These are phyloP conservation scores for Stenichneumon culpator DNA, from an alignment of 2,888 invertebrate genomes.

Conservation along the genomic window DNA sequence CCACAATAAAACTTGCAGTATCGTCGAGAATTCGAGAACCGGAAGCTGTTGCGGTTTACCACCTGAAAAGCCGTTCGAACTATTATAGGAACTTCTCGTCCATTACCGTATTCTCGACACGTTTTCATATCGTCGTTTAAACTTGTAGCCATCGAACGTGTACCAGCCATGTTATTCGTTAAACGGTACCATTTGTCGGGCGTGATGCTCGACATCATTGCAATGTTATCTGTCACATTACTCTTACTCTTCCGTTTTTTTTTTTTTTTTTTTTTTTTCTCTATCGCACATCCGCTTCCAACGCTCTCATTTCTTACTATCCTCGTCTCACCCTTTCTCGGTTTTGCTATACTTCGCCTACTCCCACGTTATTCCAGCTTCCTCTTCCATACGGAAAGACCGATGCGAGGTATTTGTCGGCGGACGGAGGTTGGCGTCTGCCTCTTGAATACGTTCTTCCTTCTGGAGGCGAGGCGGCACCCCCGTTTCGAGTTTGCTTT, in stretches of 20 bases:
- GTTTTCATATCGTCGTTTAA: slow-evolving; percentile 70
- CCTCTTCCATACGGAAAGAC: slow-evolving; percentile 69
- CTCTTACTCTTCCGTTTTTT: slow-evolving; percentile 37
- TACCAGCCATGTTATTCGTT: slow-evolving; percentile 68
- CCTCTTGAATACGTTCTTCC: slow-evolving; percentile 72
- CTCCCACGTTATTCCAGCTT: slow-evolving; percentile 47
- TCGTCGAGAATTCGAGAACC: slow-evolving; percentile 36
- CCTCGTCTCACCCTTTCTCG: slow-evolving; percentile 26
- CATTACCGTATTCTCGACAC: slow-evolving; percentile 64
- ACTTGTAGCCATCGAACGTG: slow-evolving; percentile 66
- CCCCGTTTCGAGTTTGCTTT: slow-evolving; percentile 17
- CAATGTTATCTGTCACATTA: slow-evolving; percentile 62
- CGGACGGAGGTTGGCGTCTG: slow-evolving; percentile 68
- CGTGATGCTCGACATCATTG: slow-evolving; percentile 70
- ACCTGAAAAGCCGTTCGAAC: slow-evolving; percentile 44
- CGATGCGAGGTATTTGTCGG: slow-evolving; percentile 77
- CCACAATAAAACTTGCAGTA: slow-evolving; percentile 25
- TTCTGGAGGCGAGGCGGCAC: slow-evolving; percentile 54
- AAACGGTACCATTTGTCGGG: slow-evolving; percentile 69
- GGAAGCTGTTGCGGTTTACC: slow-evolving; percentile 18
- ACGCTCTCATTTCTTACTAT: slow-evolving; percentile 15
- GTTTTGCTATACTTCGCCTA: slow-evolving; percentile 21
- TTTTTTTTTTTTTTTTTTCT: slow-evolving; percentile 33
- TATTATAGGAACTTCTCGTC: slow-evolving; percentile 51
- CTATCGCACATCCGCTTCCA: slow-evolving; percentile 5